These are phyloP conservation scores for Andrena bucephala DNA, from an alignment of 2,888 invertebrate genomes.

Conservation along the genomic window DNA sequence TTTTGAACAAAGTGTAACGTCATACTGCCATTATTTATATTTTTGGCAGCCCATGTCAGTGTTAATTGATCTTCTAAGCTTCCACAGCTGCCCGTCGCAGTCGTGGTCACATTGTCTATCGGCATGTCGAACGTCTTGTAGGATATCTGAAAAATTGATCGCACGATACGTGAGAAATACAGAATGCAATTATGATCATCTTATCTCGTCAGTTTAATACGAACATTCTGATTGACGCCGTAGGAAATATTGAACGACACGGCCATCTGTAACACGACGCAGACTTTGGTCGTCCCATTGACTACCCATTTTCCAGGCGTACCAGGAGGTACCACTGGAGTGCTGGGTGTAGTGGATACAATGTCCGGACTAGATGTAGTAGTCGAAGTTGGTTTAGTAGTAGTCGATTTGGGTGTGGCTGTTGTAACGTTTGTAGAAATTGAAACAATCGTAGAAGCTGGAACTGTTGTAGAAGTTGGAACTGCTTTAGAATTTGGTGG, in stretches of 20 bases:
- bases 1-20: constrained; percentile 85
- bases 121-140: constrained; percentile 83
- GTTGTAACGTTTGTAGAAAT: neutral
- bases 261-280: constrained; percentile 89
- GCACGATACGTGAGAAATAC: neutral
- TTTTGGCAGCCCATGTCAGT: constrained; percentile 81
- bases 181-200: neutral
- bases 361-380: constrained; percentile 80
- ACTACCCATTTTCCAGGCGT: constrained; percentile 86
- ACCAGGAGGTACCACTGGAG: constrained; percentile 73
- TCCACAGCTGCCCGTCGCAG: constrained; percentile 83
- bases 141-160: constrained; percentile 27
- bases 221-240: constrained; percentile 75
- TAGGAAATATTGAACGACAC: constrained; percentile 88
- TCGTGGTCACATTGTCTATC: constrained; percentile 78
- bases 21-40: constrained; percentile 69
- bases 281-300: constrained; percentile 86
- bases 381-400: constrained; percentile 67
- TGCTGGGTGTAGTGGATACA: constrained; percentile 14
- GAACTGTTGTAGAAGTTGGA: neutral
- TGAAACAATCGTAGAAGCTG: neutral
- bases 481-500: neutral
- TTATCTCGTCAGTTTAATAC: constrained; percentile 5
- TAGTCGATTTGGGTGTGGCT: neutral
- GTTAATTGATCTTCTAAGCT: constrained; percentile 80